These are phyloP conservation scores for Watsonalla binaria DNA, from an alignment of 2,888 invertebrate species.

Conservation along the genomic window DNA sequence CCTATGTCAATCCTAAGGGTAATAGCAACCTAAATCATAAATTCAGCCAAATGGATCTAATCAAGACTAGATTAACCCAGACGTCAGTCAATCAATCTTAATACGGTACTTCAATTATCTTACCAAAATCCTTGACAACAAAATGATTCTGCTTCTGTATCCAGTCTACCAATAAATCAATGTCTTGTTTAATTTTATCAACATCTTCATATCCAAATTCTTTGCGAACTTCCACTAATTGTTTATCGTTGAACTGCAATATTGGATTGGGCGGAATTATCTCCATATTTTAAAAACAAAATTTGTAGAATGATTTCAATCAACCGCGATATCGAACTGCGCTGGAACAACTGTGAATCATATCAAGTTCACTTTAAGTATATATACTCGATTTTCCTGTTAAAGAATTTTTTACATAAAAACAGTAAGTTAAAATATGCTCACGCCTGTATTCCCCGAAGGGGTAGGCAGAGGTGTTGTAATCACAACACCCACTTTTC, in stretches of 20 bases:
- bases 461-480: no score
- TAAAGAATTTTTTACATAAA: no score
- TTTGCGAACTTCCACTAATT: conserved; percentile 20
- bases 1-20: no score
- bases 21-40: no score
- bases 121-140: conserved; percentile 20
- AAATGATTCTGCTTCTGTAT: conserved; percentile 25
- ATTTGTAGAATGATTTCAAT: not conserved
- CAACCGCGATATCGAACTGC: not conserved
- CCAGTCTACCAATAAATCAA: conserved; percentile 25
- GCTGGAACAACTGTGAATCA: not conserved
- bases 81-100: no score
- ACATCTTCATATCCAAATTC: conserved; percentile 19
- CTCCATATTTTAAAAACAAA: not conserved
- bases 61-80: no score
- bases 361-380: no score
- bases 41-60: no score
- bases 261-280: not conserved
- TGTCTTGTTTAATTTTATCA: conserved; percentile 22
- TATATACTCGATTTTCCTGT: not conserved
- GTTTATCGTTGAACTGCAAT: conserved; percentile 12
- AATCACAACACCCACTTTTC: no score
- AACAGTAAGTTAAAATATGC: no score
- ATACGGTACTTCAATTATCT: conserved; percentile 4
- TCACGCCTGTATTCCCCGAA: no score